Evolutionary conservation across 2,888 invertebrate genomes (phyloP).

Genomic region (Nysson spinosus): DNA sequence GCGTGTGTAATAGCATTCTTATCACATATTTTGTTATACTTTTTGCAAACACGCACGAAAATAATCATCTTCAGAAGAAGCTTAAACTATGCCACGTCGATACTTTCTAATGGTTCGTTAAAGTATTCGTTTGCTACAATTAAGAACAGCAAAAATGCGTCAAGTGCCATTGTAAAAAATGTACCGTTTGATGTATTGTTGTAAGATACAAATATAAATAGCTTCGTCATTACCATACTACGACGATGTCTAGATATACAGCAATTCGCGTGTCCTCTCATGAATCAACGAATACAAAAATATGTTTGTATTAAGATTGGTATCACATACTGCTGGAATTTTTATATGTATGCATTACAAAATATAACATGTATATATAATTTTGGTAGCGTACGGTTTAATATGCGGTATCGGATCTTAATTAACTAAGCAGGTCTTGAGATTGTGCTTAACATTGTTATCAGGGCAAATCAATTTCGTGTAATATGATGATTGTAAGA

Average conservation of each 20-base stretch:
- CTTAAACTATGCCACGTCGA: no score
- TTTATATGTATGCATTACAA: slow-evolving; percentile 11
- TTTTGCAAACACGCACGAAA: no score
- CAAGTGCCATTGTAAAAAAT: slow-evolving; percentile 12
- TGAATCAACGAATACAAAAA: slow-evolving; percentile 37
- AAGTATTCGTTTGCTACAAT: slow-evolving; percentile 26
- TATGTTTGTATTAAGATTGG: slow-evolving; percentile 24
- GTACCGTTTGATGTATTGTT: background rate
- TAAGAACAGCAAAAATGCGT: slow-evolving; percentile 4
- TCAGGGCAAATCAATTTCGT: slow-evolving; percentile 3
- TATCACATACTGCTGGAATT: slow-evolving; percentile 4
- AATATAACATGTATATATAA: slow-evolving; percentile 18
- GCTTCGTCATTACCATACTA: slow-evolving; percentile 29
- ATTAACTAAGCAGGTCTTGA: slow-evolving; percentile 4
- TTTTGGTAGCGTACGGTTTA: slow-evolving; percentile 11
- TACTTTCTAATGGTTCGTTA: no score
- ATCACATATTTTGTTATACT: no score
- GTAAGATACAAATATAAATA: slow-evolving; percentile 47
- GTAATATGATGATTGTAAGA: background rate
- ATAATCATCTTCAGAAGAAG: no score
- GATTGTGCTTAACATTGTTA: slow-evolving; percentile 12
- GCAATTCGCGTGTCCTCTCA: slow-evolving; percentile 11
- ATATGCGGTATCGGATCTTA: slow-evolving; percentile 3
- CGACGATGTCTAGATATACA: slow-evolving; percentile 9
- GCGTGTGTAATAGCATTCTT: no score